Base-by-base conservation (phyloP, 2,113 vertebrate species). In the Leptosomus discolor region DNA sequence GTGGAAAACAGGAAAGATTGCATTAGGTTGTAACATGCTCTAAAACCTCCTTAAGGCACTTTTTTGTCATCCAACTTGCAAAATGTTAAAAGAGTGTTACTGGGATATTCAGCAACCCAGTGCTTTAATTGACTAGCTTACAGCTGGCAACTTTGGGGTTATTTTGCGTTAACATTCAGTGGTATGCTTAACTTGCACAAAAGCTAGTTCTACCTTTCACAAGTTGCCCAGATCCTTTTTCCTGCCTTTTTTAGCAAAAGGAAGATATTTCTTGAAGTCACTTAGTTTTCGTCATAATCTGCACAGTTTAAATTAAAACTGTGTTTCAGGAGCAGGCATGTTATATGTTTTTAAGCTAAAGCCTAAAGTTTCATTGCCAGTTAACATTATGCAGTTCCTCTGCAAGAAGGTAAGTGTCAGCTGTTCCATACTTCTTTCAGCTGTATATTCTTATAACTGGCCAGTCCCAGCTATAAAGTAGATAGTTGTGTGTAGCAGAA, bases 1-100 rank as follows among this genome's bases (percentile, higher is more conserved):
- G 64, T 90, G 61, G 86, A 85, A 95, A 94, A 92, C 69, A 80
- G 83, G 61, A 91, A 95, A 54, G n/a, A 89, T 61, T 94, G 87
- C 43, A 58, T 92, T 96, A 86, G 54, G 37, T 64, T 91, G 58
- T 85, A 95, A 92, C 29, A 41, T 68, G 64, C 82, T 43, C 76
- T 93, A 77, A 95, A 92, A 71, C 70, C 68, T 79, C 63, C 90
- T 69, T 46, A 61, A 80, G 63, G 95, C 76, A 46, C 8, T n/a
- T 86, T 60, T 96, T 73, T 84, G 50, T 86, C 20, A 19, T 76
- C 68, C 80, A 60, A 75, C 74, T 92, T 68, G 50, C 36, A 83
- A 85, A 90, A 94, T 45, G 63, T 75, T 91, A 23, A 70, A 64
- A 61, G 34, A 87, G 53, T 51, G 17, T 70, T 91, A 84, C 36